A percentile compares a stretch with the other conserved stretches of the same genome.
phyloP scores from a whole-genome alignment of 2,797 vertebrate species.

The Acipenser oxyrinchus region DNA sequence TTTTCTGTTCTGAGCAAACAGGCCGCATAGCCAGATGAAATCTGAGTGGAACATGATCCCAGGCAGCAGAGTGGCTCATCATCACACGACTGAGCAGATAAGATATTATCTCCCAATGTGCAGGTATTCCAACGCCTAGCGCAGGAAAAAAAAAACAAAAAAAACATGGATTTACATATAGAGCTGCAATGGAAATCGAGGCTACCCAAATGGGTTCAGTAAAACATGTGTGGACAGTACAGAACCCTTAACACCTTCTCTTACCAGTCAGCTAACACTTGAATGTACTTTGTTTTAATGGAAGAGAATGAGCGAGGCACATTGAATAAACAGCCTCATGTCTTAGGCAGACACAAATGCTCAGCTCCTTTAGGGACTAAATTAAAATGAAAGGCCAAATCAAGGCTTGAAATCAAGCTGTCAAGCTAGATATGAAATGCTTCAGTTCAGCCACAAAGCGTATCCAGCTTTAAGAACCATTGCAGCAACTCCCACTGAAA shows the following conservation, averaged over 20 bases:
- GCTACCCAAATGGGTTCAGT: slow-evolving; percentile 19
- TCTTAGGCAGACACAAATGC: background rate
- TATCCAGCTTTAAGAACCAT: background rate
- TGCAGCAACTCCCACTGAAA: slow-evolving; percentile 25
- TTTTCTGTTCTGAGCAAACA: slow-evolving; percentile 64
- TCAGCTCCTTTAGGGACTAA: slow-evolving; percentile 2
- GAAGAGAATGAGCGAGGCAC: background rate
- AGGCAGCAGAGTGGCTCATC: slow-evolving; percentile 40
- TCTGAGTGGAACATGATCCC: slow-evolving; percentile 48
- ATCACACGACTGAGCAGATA: slow-evolving; percentile 49
- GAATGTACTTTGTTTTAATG: too few relatives aligned
- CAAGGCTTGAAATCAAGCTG: too few relatives aligned
- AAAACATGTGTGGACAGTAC: background rate
- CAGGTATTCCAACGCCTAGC: too few relatives aligned
- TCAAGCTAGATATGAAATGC: too few relatives aligned
- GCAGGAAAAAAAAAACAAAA: slow-evolving; percentile 49
- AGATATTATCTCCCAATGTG: slow-evolving; percentile 53
- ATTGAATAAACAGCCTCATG: slow-evolving; percentile 3
- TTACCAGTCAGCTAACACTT: too few relatives aligned
- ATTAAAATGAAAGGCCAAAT: background rate
- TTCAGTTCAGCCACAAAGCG: too few relatives aligned
- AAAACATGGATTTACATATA: slow-evolving; percentile 54
- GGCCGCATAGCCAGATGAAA: slow-evolving; percentile 50
- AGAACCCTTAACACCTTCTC: too few relatives aligned
- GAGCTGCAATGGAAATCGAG: slow-evolving; percentile 63